Percentiles rank a stretch among this genome's conserved stretches.
Conservation (phyloP, 2,113 vertebrate genomes). For the Blennius ocellaris region DNA sequence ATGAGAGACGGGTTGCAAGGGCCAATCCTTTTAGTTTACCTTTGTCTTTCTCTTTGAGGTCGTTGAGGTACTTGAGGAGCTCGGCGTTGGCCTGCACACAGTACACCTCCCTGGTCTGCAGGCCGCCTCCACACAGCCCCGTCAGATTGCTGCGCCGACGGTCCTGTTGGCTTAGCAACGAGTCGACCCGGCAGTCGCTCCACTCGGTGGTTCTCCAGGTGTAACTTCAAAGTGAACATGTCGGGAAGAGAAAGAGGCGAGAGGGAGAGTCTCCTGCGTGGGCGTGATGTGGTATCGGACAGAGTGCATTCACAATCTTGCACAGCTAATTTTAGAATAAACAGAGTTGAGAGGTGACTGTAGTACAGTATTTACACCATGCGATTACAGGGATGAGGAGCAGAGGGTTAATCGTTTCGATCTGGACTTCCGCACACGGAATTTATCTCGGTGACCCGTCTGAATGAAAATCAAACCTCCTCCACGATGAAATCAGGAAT, state of each 20-base stretch:
- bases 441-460: background rate
- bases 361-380: too few species aligned
- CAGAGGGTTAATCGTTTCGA: background rate
- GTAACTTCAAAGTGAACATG: conserved; percentile 78
- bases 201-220: conserved; percentile 94
- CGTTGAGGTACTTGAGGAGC: conserved; percentile 84
- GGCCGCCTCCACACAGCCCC: conserved; percentile 91
- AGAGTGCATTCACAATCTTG: conserved; percentile 1
- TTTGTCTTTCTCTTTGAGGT: conserved; percentile 87
- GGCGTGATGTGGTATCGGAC: background rate
- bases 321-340: conserved; percentile 2
- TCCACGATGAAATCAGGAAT: background rate
- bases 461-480: conserved; percentile 5
- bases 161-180: conserved; percentile 94
- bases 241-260: background rate
- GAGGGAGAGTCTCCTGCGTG: conserved; percentile 4
- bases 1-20: too few species aligned
- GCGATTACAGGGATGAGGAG: background rate
- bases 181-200: conserved; percentile 93
- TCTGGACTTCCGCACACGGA: too few species aligned
- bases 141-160: conserved; percentile 93
- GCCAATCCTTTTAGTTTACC: conserved; percentile 77
- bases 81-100: conserved; percentile 91
- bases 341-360: background rate
- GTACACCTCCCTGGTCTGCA: conserved; percentile 92